phyloP scores from a whole-genome alignment of 1,140 invertebrate species.

The Drosophila ohnishii region DNA sequence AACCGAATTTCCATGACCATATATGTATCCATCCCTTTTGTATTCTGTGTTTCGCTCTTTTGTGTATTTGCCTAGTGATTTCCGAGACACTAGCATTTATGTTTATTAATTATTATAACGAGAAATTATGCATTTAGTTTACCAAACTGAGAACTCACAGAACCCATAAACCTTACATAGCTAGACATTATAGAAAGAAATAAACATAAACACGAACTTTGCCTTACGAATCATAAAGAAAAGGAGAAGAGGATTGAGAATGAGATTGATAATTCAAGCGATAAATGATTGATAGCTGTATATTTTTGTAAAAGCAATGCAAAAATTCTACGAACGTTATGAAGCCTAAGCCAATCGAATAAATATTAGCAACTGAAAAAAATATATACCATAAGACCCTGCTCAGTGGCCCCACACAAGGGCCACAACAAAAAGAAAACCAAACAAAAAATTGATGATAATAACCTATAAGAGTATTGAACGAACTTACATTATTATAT shows the following conservation, averaged over 20 bases:
- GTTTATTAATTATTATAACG: slow-evolving; percentile 39
- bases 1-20: slow-evolving; percentile 20
- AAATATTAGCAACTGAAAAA: slow-evolving; percentile 35
- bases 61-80: slow-evolving; percentile 24
- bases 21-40: slow-evolving; percentile 5
- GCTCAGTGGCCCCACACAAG: slow-evolving; percentile 35
- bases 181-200: slow-evolving; percentile 25
- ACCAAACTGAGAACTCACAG: slow-evolving; percentile 25
- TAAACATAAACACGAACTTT: slow-evolving; percentile 46
- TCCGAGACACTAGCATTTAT: slow-evolving; percentile 39
- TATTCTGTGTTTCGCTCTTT: slow-evolving; percentile 24
- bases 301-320: slow-evolving; percentile 54
- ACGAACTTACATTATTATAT: slow-evolving; percentile 49
- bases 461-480: slow-evolving; percentile 49
- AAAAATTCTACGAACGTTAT: slow-evolving; percentile 56
- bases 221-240: slow-evolving; percentile 49
- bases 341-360: slow-evolving; percentile 49
- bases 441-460: slow-evolving; percentile 35
- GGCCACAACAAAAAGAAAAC: slow-evolving; percentile 23
- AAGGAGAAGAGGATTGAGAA: slow-evolving; percentile 22
- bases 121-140: slow-evolving; percentile 48
- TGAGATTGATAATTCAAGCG: slow-evolving; percentile 15
- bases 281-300: slow-evolving; percentile 44
- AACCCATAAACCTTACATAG: slow-evolving; percentile 18
- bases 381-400: slow-evolving; percentile 42